Conservation (phyloP, 2,797 vertebrate genomes). For the Podargus strigoides region DNA sequence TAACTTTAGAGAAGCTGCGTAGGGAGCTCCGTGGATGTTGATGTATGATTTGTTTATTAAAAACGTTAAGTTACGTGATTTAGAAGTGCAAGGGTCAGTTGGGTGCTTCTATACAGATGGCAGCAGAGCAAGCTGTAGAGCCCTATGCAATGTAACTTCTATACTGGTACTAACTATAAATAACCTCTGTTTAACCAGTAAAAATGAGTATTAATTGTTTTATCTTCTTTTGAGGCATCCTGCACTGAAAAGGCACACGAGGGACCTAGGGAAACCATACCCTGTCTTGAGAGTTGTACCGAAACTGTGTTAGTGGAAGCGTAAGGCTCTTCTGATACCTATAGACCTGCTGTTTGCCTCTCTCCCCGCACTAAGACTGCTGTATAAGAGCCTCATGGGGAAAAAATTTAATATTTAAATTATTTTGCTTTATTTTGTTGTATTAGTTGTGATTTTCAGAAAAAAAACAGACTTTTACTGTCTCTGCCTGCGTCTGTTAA, state of each 20-base stretch:
- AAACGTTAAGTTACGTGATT: not conserved
- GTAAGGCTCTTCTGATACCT: not conserved
- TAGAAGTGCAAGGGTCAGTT: not conserved
- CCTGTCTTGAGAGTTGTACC: not conserved
- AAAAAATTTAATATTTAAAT: not conserved
- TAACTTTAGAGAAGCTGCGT: not conserved
- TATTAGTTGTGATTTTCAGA: not conserved
- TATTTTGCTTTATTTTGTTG: not conserved
- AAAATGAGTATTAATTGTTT: not conserved
- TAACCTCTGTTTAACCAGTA: not conserved
- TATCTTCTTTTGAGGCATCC: not conserved
- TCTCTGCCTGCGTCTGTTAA: not conserved
- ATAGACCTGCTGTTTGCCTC: not conserved
- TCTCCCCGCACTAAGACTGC: not conserved
- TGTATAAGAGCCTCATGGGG: fast-evolving
- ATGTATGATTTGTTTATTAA: not conserved
- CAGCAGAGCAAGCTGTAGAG: not conserved
- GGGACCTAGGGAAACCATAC: not conserved
- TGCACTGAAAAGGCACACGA: not conserved
- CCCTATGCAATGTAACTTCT: not conserved
- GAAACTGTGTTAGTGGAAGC: not conserved
- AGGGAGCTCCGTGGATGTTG: not conserved
- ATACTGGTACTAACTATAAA: not conserved
- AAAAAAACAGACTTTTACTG: not conserved
- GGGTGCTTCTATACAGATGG: not conserved